These are phyloP conservation scores for Lepilemur septentrionalis DNA, from an alignment of 2,797 vertebrate species.

Conservation along the genomic window DNA sequence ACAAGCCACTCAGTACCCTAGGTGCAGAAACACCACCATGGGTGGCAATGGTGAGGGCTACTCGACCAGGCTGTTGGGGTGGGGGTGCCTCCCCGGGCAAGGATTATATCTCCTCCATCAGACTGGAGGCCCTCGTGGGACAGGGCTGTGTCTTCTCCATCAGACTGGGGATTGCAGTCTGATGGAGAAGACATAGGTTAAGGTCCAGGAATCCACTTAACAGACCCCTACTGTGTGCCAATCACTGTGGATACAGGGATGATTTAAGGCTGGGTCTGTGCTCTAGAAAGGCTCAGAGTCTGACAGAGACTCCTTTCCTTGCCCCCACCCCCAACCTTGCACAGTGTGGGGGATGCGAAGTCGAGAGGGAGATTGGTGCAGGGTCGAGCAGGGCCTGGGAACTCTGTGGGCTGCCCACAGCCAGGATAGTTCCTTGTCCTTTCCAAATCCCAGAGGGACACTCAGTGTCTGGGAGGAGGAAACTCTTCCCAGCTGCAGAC, in stretches of 20 bases:
- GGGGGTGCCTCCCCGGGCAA: neutral
- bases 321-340: neutral
- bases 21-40: neutral
- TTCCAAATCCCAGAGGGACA: conserved; percentile 63
- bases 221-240: neutral
- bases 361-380: conserved; percentile 2
- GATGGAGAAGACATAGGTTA: neutral
- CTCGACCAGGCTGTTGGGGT: neutral
- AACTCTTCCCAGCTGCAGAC: conserved; percentile 54
- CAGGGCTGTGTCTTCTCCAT: neutral
- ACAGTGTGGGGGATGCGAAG: neutral
- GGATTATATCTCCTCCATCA: too few relatives aligned
- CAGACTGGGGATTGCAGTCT: neutral
- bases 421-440: conserved; percentile 51
- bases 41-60: neutral
- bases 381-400: conserved; percentile 73
- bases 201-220: neutral
- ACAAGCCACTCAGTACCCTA: neutral
- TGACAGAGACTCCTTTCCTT: neutral
- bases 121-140: neutral
- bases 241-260: neutral
- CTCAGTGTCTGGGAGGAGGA: conserved; percentile 42
- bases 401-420: conserved; percentile 68
- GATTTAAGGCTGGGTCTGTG: neutral
- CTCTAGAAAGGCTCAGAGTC: neutral